Evolutionary conservation across 2,888 invertebrate species (phyloP).

Genomic region (Timandra comae): DNA sequence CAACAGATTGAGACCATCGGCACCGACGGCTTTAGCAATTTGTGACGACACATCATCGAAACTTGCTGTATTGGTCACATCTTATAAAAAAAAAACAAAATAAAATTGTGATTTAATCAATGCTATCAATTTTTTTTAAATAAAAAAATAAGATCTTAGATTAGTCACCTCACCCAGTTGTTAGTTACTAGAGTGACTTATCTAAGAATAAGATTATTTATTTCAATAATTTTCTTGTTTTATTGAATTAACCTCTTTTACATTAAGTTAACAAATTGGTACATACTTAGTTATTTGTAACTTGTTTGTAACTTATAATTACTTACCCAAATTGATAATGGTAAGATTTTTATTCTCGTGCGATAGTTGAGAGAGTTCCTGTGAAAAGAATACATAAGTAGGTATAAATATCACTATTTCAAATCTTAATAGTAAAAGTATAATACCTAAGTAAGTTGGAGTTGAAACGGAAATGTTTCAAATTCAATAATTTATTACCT

Average conservation of each 20-base stretch:
- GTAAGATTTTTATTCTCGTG: conserved; percentile 79
- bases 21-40: conserved; percentile 78
- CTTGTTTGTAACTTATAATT: neutral
- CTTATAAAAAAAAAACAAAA: conserved; percentile 60
- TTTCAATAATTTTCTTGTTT: neutral
- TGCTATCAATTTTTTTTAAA: too few relatives aligned
- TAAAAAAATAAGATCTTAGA: too few relatives aligned
- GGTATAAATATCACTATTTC: too few relatives aligned
- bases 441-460: too few relatives aligned
- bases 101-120: neutral
- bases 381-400: too few relatives aligned
- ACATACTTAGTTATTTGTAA: too few relatives aligned
- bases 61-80: conserved; percentile 79
- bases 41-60: conserved; percentile 77
- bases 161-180: too few relatives aligned
- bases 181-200: too few relatives aligned
- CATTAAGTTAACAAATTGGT: neutral
- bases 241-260: neutral
- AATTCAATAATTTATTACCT: too few relatives aligned
- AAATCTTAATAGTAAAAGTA: too few relatives aligned
- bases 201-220: too few relatives aligned
- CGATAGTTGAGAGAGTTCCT: conserved; percentile 83
- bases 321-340: conserved; percentile 83
- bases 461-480: too few relatives aligned
- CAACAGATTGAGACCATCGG: conserved; percentile 87